Evolutionary conservation across 2,797 vertebrate species (phyloP).

Genomic region (Microctenopoma lineatum): DNA sequence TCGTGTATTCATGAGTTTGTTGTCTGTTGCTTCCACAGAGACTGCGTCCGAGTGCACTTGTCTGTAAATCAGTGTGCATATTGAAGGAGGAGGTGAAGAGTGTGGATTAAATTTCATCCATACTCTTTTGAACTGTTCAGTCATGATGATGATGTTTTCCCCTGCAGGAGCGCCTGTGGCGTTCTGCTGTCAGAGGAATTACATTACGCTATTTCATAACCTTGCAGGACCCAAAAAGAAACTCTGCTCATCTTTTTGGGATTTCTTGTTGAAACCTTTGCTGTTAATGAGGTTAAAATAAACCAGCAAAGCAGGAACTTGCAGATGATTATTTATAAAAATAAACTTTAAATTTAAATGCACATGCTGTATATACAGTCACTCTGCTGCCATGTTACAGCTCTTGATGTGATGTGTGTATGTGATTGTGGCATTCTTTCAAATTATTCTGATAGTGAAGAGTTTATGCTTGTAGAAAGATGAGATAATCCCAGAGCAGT

Average conservation of each 20-base stretch:
- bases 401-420: too few species aligned
- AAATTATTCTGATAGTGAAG: neutral
- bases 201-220: conserved; percentile 29
- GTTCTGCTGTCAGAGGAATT: conserved; percentile 70
- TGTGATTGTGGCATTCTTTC: neutral
- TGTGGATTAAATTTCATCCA: conserved; percentile 50
- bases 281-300: conserved; percentile 8
- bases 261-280: conserved; percentile 1
- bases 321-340: conserved; percentile 1
- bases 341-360: neutral
- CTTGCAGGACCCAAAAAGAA: conserved; percentile 4
- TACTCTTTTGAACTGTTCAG: conserved; percentile 47
- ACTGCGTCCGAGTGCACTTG: conserved; percentile 41
- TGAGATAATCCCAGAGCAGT: too few species aligned
- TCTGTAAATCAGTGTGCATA: conserved; percentile 43
- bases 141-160: conserved; percentile 18
- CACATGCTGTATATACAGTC: neutral
- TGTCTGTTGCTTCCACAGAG: conserved; percentile 26
- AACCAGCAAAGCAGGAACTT: conserved; percentile 5
- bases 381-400: too few species aligned
- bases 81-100: conserved; percentile 50
- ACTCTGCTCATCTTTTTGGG: conserved; percentile 5
- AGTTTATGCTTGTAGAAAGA: too few species aligned
- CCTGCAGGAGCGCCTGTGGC: conserved; percentile 45
- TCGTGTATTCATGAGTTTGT: conserved; percentile 14